These are phyloP conservation scores for Pimephales promelas DNA, from an alignment of 2,113 vertebrate species.

Conservation along the genomic window DNA sequence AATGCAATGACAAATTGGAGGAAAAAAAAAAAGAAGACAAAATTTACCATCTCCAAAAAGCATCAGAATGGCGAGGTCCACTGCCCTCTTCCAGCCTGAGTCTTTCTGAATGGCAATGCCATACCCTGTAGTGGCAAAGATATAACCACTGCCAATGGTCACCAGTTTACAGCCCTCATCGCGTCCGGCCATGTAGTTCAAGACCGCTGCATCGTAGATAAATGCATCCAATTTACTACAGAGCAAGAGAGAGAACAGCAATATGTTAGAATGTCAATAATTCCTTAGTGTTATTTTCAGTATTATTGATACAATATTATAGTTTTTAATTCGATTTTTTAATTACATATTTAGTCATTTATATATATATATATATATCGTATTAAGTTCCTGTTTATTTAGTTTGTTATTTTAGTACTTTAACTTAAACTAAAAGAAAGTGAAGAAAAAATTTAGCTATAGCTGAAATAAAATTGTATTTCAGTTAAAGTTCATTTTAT, in stretches of 20 bases:
- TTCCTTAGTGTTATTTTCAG: not conserved
- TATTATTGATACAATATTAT: not conserved
- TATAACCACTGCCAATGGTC: constrained; percentile 96
- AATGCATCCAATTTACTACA: constrained; percentile 96
- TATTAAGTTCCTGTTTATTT: not conserved
- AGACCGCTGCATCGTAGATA: constrained; percentile 97
- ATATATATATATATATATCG: not conserved
- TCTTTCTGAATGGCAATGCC: constrained; percentile 99
- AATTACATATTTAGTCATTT: not conserved
- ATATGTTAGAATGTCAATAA: constrained; percentile 20
- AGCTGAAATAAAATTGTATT: too few relatives aligned
- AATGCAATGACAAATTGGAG: not conserved
- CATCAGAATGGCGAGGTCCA: constrained; percentile 96
- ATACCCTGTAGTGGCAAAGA: constrained; percentile 97
- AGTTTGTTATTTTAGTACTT: not conserved
- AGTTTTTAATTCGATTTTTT: not conserved
- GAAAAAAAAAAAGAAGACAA: not conserved
- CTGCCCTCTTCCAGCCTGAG: constrained; percentile 95
- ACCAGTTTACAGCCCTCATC: constrained; percentile 98
- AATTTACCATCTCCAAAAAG: constrained; percentile 95
- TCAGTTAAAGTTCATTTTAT: too few relatives aligned
- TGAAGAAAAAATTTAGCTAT: too few relatives aligned
- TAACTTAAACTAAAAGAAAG: not conserved
- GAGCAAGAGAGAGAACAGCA: constrained; percentile 34
- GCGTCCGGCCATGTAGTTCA: constrained; percentile 99